These are phyloP conservation scores for Illadopsis cleaveri DNA, from an alignment of 2,113 vertebrate genomes.

Conservation along the genomic window DNA sequence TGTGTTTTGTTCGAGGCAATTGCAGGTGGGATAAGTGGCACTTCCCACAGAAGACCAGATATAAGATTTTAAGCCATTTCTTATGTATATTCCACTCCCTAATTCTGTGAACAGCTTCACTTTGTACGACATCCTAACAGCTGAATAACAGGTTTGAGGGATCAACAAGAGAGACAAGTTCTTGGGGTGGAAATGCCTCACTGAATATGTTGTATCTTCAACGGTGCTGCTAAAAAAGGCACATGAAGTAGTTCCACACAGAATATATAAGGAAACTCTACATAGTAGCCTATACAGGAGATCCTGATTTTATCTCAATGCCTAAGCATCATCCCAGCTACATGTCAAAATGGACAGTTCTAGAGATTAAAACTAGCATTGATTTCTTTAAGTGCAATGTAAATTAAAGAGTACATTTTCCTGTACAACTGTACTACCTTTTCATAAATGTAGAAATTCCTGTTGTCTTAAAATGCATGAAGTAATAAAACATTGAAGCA, in stretches of 20 bases:
- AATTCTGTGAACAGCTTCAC: not conserved
- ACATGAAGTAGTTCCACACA: not conserved
- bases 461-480: not conserved
- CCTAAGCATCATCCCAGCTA: not conserved
- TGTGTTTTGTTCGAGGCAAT: not conserved
- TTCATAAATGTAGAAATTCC: not conserved
- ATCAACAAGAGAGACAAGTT: not conserved
- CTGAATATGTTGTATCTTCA: not conserved
- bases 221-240: not conserved
- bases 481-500: not conserved
- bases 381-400: not conserved
- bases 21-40: rapidly evolving
- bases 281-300: rapidly evolving
- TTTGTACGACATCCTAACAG: not conserved
- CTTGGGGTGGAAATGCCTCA: not conserved
- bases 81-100: not conserved
- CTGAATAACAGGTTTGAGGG: not conserved
- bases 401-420: not conserved
- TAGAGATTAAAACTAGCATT: not conserved
- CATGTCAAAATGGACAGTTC: not conserved
- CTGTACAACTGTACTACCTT: not conserved
- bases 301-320: rapidly evolving
- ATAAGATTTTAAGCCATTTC: not conserved
- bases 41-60: not conserved
- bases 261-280: not conserved